phyloP scores from a whole-genome alignment of 2,888 invertebrate genomes.

The Tipula unca region DNA sequence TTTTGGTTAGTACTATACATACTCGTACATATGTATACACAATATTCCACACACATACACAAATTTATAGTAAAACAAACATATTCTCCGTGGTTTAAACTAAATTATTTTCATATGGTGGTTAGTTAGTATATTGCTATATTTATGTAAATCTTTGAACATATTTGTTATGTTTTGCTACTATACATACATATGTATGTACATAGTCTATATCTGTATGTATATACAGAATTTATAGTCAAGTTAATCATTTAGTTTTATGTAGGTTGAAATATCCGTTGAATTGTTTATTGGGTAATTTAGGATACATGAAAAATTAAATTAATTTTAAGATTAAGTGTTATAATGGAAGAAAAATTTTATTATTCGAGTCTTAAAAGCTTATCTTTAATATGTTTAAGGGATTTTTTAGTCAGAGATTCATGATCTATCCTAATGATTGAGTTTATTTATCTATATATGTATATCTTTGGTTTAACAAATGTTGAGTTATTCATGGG shows the following conservation, averaged over 20 bases:
- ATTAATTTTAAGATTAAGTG: not conserved
- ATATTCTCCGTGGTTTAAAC: not conserved
- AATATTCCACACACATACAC: not conserved
- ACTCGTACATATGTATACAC: not conserved
- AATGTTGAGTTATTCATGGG: not conserved
- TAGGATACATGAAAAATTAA: not conserved
- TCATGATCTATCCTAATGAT: not conserved
- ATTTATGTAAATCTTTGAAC: not conserved
- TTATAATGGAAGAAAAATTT: not conserved
- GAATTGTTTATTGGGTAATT: slow-evolving; percentile 14
- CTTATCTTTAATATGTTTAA: not conserved
- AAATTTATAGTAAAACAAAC: not conserved
- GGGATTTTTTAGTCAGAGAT: not conserved
- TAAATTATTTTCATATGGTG: not conserved
- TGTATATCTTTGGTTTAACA: not conserved
- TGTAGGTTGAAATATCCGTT: slow-evolving; percentile 14
- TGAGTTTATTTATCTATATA: not conserved
- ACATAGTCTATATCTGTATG: too few relatives aligned
- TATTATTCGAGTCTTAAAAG: not conserved
- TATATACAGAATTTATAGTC: not conserved
- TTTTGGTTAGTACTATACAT: not conserved
- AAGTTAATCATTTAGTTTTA: not conserved
- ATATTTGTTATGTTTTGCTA: not conserved
- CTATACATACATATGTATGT: not conserved
- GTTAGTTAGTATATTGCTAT: not conserved